Conservation (phyloP, 2,797 vertebrate genomes). For the Myotis pilosus region DNA sequence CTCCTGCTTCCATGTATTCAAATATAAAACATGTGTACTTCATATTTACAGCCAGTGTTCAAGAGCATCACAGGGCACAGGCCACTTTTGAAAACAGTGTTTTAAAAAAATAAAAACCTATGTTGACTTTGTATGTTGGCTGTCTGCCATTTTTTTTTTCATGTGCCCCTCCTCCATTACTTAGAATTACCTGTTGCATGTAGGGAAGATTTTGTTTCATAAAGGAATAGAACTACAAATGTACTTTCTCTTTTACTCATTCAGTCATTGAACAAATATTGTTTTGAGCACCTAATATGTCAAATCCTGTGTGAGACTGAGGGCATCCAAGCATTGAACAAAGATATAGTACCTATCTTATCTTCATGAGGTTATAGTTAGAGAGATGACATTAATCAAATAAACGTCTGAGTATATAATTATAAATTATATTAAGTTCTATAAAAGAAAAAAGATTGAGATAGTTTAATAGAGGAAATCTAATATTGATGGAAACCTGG, state of each 20-base stretch:
- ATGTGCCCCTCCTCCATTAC: not conserved
- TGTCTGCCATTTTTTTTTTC: not conserved
- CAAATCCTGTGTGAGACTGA: not conserved
- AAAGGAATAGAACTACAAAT: not conserved
- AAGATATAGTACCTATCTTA: not conserved
- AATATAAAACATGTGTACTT: constrained; percentile 53
- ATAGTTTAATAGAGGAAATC: not conserved
- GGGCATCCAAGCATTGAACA: not conserved
- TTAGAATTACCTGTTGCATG: not conserved
- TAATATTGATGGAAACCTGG: not conserved
- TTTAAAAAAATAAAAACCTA: constrained; percentile 35
- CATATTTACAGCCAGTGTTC: constrained; percentile 3
- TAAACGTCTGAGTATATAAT: not conserved
- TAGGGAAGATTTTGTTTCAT: constrained; percentile 13
- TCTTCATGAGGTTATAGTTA: not conserved
- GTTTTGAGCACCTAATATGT: not conserved
- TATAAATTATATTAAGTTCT: not conserved
- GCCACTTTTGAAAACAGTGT: constrained; percentile 2
- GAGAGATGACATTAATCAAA: not conserved
- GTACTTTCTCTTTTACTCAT: not conserved
- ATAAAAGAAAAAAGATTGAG: not conserved
- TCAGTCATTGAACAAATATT: not conserved
- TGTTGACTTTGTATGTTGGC: not conserved
- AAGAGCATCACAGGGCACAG: constrained; percentile 13
- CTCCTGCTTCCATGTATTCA: not conserved